Percentiles rank a stretch among this genome's conserved stretches.
phyloP scores from a whole-genome alignment of 2,888 invertebrate genomes.

The Drosophila atroscutellata region DNA sequence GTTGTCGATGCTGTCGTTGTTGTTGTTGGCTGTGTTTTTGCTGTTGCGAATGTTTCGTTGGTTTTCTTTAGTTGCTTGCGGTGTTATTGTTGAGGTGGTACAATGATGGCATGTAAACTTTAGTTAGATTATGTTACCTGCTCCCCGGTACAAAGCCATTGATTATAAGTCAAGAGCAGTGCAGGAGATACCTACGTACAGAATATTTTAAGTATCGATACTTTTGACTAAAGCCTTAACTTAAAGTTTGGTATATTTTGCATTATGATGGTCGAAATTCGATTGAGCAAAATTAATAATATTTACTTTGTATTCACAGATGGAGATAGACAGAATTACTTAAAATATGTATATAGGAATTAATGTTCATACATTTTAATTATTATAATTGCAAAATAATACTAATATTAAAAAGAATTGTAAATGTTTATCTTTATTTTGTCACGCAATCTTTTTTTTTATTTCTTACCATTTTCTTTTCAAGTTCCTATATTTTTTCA shows the following conservation, averaged over 20 bases:
- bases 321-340: neutral
- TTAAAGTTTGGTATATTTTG: neutral
- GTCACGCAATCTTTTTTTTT: neutral
- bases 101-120: slow-evolving; percentile 57
- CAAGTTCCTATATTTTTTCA: neutral
- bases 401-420: no score
- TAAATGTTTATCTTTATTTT: neutral
- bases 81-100: slow-evolving; percentile 58
- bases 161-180: slow-evolving; percentile 35
- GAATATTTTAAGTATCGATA: slow-evolving; percentile 1
- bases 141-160: slow-evolving; percentile 40
- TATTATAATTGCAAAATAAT: no score
- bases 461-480: neutral
- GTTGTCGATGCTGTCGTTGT: slow-evolving; percentile 5
- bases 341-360: neutral
- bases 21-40: slow-evolving; percentile 18
- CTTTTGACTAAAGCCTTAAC: neutral
- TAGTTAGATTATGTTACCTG: slow-evolving; percentile 61
- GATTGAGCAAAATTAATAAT: neutral
- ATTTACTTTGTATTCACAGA: neutral
- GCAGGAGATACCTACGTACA: slow-evolving; percentile 2
- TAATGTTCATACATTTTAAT: no score
- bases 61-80: slow-evolving; percentile 52
- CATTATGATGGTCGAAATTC: neutral
- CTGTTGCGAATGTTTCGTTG: slow-evolving; percentile 33